phyloP scores from a whole-genome alignment of 1,140 invertebrate species.

The Caenorhabditis tropicalis region DNA sequence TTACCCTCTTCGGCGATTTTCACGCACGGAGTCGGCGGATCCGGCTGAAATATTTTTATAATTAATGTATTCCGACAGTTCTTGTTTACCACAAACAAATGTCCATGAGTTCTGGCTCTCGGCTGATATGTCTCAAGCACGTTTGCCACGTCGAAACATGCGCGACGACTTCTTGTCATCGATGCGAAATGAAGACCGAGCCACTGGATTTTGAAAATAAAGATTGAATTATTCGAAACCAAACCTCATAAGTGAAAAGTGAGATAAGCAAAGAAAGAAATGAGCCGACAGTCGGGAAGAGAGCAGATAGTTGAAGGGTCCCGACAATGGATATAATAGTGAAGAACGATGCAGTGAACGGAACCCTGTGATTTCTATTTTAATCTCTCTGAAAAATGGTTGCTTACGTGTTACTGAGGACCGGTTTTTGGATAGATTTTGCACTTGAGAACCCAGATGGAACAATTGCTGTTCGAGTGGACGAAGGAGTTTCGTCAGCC shows the following conservation, averaged over 20 bases:
- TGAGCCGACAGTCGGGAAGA: background rate
- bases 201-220: constrained; percentile 54
- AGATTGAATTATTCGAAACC: background rate
- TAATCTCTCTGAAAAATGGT: background rate
- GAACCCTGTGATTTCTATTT: background rate
- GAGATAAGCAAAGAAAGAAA: background rate
- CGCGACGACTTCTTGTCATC: constrained; percentile 57
- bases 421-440: background rate
- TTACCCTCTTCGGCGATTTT: constrained; percentile 23
- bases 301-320: background rate
- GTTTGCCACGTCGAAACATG: constrained; percentile 64
- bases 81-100: constrained; percentile 58
- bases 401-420: background rate
- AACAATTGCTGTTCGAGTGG: background rate
- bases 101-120: constrained; percentile 59
- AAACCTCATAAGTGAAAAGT: constrained; percentile 6
- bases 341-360: constrained; percentile 17
- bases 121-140: constrained; percentile 66
- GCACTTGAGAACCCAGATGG: background rate
- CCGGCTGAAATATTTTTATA: constrained; percentile 29
- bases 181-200: constrained; percentile 48
- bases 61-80: background rate
- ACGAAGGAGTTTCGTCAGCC: background rate
- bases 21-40: constrained; percentile 46
- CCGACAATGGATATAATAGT: constrained; percentile 1